Percentiles rank a stretch among this genome's conserved stretches.
Evolutionary conservation across 2,888 invertebrate genomes (phyloP).

Genomic region (Sinotaia quadrata): DNA sequence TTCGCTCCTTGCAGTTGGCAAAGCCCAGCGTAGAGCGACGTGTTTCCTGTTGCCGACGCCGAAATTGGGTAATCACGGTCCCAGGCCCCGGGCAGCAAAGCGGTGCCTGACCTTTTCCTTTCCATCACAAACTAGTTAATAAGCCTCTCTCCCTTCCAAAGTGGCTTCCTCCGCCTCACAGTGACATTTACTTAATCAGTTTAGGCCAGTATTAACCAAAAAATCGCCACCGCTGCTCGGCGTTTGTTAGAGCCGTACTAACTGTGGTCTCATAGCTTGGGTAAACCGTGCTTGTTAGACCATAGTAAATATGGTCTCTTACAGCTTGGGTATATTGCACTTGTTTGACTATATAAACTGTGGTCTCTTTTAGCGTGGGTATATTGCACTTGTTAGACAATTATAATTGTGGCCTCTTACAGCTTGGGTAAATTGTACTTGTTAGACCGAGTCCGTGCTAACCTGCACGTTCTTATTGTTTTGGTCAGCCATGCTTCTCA

Average conservation of each 20-base stretch:
- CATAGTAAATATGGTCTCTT: too few species aligned
- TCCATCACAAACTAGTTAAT: slow-evolving; percentile 42
- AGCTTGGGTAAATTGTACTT: too few species aligned
- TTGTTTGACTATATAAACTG: too few species aligned
- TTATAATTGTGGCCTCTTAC: too few species aligned
- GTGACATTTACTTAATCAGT: slow-evolving; percentile 44
- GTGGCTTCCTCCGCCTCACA: slow-evolving; percentile 31
- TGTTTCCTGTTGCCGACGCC: slow-evolving; percentile 31
- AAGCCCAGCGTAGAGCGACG: slow-evolving; percentile 3
- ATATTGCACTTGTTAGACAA: too few species aligned
- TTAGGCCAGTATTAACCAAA: slow-evolving; percentile 38
- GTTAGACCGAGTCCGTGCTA: too few species aligned
- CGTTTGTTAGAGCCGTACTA: background rate
- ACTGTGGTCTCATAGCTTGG: background rate
- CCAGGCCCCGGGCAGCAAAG: slow-evolving; percentile 26
- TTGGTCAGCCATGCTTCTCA: too few species aligned
- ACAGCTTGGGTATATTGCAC: too few species aligned
- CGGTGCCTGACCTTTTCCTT: slow-evolving; percentile 39
- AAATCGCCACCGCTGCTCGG: slow-evolving; percentile 6
- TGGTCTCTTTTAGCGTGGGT: too few species aligned
- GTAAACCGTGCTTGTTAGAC: background rate
- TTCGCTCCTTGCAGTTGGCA: slow-evolving; percentile 26
- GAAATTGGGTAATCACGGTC: slow-evolving; percentile 40
- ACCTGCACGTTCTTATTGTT: too few species aligned
- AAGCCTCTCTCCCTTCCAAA: slow-evolving; percentile 30